These are phyloP conservation scores for Hemibagrus guttatus DNA, from an alignment of 2,797 vertebrate species.

Conservation along the genomic window DNA sequence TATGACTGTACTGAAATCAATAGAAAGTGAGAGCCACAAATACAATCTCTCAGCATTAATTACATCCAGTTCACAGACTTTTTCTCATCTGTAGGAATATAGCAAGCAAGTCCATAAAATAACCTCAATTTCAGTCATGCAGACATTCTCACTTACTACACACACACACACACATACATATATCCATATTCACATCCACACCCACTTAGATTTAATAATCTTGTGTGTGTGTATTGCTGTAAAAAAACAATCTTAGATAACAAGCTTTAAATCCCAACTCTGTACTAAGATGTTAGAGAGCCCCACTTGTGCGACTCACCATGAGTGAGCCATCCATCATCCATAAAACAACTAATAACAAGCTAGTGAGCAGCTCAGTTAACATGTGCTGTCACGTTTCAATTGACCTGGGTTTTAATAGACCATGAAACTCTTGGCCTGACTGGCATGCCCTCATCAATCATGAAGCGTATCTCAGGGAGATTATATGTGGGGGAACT, in stretches of 20 bases:
- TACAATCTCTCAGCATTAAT: neutral
- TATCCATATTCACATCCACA: too few species aligned
- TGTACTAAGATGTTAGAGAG: conserved; percentile 25
- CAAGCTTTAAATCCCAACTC: conserved; percentile 47
- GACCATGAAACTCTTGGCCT: conserved; percentile 9
- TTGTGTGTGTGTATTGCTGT: conserved; percentile 1
- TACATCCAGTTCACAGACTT: neutral
- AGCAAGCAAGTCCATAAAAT: conserved; percentile 1
- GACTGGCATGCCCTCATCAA: conserved; percentile 27
- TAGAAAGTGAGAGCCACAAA: neutral
- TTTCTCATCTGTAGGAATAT: conserved; percentile 16
- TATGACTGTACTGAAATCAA: neutral
- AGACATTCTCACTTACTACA: conserved; percentile 4
- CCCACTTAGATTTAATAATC: neutral
- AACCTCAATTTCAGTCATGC: conserved; percentile 5
- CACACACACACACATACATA: conserved; percentile 16
- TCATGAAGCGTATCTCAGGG: conserved; percentile 11
- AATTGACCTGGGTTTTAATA: conserved; percentile 41
- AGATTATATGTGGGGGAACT: conserved; percentile 24
- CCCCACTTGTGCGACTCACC: conserved; percentile 13
- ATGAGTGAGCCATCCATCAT: conserved; percentile 42
- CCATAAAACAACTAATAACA: conserved; percentile 39
- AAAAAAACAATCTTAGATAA: neutral
- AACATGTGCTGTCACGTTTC: conserved; percentile 39
- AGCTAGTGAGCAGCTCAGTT: conserved; percentile 22